Evolutionary conservation across 2,113 vertebrate species (phyloP).

Genomic region (Columba janthina): DNA sequence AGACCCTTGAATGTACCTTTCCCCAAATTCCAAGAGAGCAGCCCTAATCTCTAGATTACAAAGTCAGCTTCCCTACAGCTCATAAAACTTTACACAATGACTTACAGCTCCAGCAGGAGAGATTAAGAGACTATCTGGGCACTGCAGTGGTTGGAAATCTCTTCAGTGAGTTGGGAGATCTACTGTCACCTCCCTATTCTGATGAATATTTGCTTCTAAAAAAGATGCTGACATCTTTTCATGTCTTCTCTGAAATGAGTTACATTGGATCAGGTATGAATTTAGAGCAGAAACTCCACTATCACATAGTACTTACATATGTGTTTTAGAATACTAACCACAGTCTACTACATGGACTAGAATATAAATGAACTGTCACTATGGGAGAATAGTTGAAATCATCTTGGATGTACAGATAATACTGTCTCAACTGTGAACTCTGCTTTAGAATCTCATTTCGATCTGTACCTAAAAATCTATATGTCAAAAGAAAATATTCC

Average conservation of each 20-base stretch:
- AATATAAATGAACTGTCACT: conserved; percentile 49
- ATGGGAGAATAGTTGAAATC: conserved; percentile 10
- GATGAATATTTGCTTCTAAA: background rate
- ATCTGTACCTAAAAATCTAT: conserved; percentile 63
- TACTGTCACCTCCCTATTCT: background rate
- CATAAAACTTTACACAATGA: background rate
- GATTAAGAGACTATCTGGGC: background rate
- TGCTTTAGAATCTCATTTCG: conserved; percentile 57
- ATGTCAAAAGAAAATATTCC: conserved; percentile 57
- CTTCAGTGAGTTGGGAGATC: background rate
- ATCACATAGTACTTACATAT: background rate
- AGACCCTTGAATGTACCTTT: background rate
- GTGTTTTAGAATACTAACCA: conserved; percentile 32
- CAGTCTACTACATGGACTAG: conserved; percentile 26
- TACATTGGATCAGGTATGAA: background rate
- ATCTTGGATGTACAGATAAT: conserved; percentile 14
- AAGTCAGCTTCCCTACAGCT: background rate
- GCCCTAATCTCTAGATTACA: background rate
- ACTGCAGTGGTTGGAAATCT: background rate
- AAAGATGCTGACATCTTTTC: background rate
- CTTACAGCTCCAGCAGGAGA: background rate
- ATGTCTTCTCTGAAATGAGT: background rate
- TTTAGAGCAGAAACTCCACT: background rate
- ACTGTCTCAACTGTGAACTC: conserved; percentile 11
- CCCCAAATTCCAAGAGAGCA: background rate